phyloP scores from a whole-genome alignment of 1,140 invertebrate genomes.

The Neodiprion fabricii region DNA sequence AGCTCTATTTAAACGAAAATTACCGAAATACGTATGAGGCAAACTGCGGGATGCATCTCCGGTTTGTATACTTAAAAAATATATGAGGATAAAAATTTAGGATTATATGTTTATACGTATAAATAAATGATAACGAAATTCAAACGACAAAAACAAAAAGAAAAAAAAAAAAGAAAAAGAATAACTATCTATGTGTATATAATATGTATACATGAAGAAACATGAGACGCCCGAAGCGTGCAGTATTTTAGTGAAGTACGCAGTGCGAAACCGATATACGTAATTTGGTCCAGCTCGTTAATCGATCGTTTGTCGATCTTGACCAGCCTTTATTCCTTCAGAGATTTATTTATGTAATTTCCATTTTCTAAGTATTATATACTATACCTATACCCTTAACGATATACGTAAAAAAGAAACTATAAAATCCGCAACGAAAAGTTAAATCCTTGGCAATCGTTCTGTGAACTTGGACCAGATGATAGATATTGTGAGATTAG shows the following conservation, averaged over 20 bases:
- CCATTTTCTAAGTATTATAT: slow-evolving; percentile 48
- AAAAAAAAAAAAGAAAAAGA: slow-evolving; percentile 24
- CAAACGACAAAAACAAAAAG: slow-evolving; percentile 34
- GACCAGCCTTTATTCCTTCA: slow-evolving; percentile 55
- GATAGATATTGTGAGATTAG: slow-evolving; percentile 30
- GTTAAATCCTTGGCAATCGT: slow-evolving; percentile 39
- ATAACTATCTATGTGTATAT: slow-evolving; percentile 24
- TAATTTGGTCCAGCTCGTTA: slow-evolving; percentile 50
- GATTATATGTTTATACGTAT: background rate
- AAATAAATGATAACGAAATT: slow-evolving; percentile 34
- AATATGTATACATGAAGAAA: slow-evolving; percentile 13
- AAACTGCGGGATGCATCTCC: slow-evolving; percentile 1
- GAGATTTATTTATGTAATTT: slow-evolving; percentile 58
- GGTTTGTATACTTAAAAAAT: slow-evolving; percentile 1
- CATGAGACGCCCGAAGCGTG: background rate
- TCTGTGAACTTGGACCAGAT: slow-evolving; percentile 37
- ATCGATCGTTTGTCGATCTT: slow-evolving; percentile 40
- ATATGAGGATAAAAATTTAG: background rate
- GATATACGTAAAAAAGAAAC: slow-evolving; percentile 27
- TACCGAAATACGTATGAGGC: background rate
- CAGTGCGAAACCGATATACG: slow-evolving; percentile 47
- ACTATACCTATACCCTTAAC: slow-evolving; percentile 29
- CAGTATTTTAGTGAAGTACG: too few species aligned
- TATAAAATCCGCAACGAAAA: background rate
- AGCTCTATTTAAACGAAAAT: background rate